Evolutionary conservation across 2,113 vertebrate genomes (phyloP), one percentile per base, ranked within the genome.

Genomic region (Oreochromis spilurus): DNA sequence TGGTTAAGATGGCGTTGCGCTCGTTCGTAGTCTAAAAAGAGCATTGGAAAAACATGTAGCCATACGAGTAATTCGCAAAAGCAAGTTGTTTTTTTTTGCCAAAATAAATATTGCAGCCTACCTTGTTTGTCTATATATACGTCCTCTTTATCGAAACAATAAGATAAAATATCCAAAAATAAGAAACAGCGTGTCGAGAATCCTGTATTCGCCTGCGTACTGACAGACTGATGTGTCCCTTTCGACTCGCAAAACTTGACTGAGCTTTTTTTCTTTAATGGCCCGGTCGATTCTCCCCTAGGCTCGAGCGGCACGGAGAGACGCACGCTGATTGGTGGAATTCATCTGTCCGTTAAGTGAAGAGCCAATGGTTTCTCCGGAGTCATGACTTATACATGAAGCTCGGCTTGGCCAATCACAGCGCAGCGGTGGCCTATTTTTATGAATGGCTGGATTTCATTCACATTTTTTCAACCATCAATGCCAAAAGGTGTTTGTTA

Each of bases 381-480:
- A 21, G 12, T 83, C 0, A 78, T 93, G 54, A 89, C 92, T 94
- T 90, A 95, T 95, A 26, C 54, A 94, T 55, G 2, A 90, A 9
- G 5, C 9, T 4, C 14, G 4, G 4, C 9, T 53, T 7, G 70
- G 54, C 96, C 96, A 96, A 96, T 97, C 94, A 57, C 60, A 78
- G 88, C 65, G 77, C 77, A 16, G 17, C 81, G 55, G 36, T 12
- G 91, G 84, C 89, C 94, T 96, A 92, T 96, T 95, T 97, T 97
- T 96, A 96, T 97, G 96, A 97, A 97, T 97, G 96, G 96, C 90
- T 96, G 92, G 94, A 95, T 95, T 97, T 97, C 96, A 97, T 97
- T 97, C 96, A 96, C 82, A 83, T 88, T 90, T 93, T 91, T 88
- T 83, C 81, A 77, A 10, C 53, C 87, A 3, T 90, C 85, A 77